Evolutionary conservation across 2,797 vertebrate species (phyloP).

Genomic region (Arnoldichthys spilopterus): DNA sequence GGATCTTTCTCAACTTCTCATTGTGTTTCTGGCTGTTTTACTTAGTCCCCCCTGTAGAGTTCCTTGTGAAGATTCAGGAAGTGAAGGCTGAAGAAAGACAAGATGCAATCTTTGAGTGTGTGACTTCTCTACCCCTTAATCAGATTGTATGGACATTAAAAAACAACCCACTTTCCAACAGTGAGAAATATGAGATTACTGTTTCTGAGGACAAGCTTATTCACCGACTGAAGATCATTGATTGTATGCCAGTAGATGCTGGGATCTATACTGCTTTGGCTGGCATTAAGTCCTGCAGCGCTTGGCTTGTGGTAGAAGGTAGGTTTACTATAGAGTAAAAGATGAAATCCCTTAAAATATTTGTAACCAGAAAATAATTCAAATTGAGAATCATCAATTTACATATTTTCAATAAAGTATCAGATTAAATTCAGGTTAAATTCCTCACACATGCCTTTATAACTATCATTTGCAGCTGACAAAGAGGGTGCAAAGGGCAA

Average conservation of each 20-base stretch:
- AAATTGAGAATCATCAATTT: no score
- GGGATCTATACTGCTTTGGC: slow-evolving; percentile 86
- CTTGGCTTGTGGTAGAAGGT: slow-evolving; percentile 90
- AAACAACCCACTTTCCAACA: slow-evolving; percentile 65
- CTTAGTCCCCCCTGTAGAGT: slow-evolving; percentile 75
- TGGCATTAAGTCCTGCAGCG: slow-evolving; percentile 83
- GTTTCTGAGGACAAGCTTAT: slow-evolving; percentile 85
- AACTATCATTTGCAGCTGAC: slow-evolving; percentile 61
- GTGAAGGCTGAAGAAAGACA: slow-evolving; percentile 77
- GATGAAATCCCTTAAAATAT: background rate
- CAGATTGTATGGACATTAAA: slow-evolving; percentile 82
- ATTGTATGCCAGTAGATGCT: slow-evolving; percentile 76
- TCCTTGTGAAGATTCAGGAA: slow-evolving; percentile 80
- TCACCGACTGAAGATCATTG: slow-evolving; percentile 82
- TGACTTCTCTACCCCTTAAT: slow-evolving; percentile 76
- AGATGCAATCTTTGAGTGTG: slow-evolving; percentile 82
- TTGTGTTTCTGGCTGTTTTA: slow-evolving; percentile 18
- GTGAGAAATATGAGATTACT: slow-evolving; percentile 79
- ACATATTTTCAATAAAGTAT: background rate
- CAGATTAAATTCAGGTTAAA: background rate
- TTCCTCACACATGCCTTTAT: background rate
- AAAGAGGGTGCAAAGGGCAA: slow-evolving; percentile 73
- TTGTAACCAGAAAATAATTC: background rate
- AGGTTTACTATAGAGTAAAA: slow-evolving; percentile 54
- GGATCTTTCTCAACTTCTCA: background rate